Evolutionary conservation across 2,797 vertebrate genomes (phyloP).

Genomic region (Rachycentron canadum): DNA sequence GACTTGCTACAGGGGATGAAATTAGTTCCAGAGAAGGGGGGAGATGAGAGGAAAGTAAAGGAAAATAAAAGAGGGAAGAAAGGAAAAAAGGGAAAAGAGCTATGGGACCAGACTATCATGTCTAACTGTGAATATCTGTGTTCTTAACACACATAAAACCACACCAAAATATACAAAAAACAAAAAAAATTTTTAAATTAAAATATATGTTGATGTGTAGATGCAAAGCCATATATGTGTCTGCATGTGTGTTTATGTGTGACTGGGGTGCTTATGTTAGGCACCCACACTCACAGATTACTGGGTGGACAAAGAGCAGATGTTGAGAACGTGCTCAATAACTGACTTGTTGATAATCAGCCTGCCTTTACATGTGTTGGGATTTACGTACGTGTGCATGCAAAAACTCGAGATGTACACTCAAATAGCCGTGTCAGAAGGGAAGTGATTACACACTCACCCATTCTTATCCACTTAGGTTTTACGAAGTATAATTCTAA

Average conservation of each 20-base stretch:
- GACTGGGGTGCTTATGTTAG: constrained; percentile 1
- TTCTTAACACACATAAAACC: not conserved
- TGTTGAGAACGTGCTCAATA: constrained; percentile 49
- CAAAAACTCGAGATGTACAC: constrained; percentile 10
- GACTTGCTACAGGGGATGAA: constrained; percentile 34
- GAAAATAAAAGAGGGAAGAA: not conserved
- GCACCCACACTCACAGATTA: not conserved
- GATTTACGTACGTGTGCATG: constrained; percentile 24
- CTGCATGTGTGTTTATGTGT: not conserved
- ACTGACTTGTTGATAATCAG: constrained; percentile 51
- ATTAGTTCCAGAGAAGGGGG: constrained; percentile 51
- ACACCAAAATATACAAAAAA: not conserved
- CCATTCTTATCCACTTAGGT: not conserved
- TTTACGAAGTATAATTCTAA: not conserved
- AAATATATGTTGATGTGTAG: constrained; percentile 11
- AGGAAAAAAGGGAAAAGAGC: not conserved
- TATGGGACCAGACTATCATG: not conserved
- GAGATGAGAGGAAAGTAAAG: constrained; percentile 16
- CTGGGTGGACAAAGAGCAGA: constrained; percentile 49
- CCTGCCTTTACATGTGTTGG: constrained; percentile 35
- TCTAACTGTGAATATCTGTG: not conserved
- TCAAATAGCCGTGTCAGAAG: not conserved
- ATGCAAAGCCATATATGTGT: not conserved
- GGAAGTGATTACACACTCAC: constrained; percentile 2
- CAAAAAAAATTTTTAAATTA: constrained; percentile 5